Evolutionary conservation across 30 jellyfish, hydroid and myxozoan species (phyloP).

Genomic region (Phacellophora camtschatica): DNA sequence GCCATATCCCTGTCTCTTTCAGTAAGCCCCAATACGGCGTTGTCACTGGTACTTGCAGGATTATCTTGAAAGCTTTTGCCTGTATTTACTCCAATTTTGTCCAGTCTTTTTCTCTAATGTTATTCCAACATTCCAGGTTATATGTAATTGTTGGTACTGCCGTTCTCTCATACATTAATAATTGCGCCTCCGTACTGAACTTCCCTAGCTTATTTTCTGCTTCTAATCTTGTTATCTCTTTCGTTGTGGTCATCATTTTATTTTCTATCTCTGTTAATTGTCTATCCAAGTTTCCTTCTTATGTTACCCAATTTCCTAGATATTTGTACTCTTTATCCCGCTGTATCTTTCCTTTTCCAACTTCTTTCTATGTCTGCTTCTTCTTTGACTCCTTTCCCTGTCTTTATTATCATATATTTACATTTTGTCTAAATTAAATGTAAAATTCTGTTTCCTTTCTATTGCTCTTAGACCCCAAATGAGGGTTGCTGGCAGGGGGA

Average conservation of each 20-base stretch:
- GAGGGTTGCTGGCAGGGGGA: too few relatives aligned
- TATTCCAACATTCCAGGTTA: not conserved
- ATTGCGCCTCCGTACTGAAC: not conserved
- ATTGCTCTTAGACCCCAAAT: too few relatives aligned
- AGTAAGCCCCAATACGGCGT: slow-evolving; percentile 8
- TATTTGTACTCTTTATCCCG: not conserved
- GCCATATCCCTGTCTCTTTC: not conserved
- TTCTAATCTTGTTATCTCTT: slow-evolving; percentile 1
- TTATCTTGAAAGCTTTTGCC: not conserved
- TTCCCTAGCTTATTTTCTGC: not conserved
- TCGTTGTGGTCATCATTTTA: not conserved
- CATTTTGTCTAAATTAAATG: too few relatives aligned
- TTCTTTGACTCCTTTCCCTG: slow-evolving; percentile 16
- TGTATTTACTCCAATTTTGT: not conserved
- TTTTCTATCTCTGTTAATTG: not conserved
- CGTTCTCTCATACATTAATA: not conserved
- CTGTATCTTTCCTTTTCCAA: slow-evolving; percentile 4
- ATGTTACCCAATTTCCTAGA: not conserved
- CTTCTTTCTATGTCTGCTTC: not conserved
- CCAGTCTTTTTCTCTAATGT: not conserved
- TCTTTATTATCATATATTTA: not conserved
- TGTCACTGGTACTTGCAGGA: not conserved
- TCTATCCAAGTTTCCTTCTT: not conserved
- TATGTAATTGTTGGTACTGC: not conserved
- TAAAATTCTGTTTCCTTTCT: too few relatives aligned